A percentile compares a stretch with the other conserved stretches of the same genome.
These are phyloP conservation scores for Drosophila triauraria DNA, from an alignment of 1,140 invertebrate species.

Conservation along the genomic window DNA sequence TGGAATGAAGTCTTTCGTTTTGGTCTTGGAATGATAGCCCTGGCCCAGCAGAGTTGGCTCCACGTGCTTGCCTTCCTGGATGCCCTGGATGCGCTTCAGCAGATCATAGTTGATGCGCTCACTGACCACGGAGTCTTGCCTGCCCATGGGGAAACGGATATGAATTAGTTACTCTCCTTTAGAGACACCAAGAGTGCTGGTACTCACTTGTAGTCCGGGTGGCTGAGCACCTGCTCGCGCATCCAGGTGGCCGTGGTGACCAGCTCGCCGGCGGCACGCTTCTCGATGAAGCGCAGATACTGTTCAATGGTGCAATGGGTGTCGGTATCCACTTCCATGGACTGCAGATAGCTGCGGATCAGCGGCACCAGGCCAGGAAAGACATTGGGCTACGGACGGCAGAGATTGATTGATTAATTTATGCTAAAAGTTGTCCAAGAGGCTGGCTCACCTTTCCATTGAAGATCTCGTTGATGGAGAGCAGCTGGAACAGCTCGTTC, in stretches of 20 bases:
- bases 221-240: conserved; percentile 94
- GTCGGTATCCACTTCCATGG: conserved; percentile 98
- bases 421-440: too few species aligned
- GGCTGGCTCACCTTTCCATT: conserved; percentile 94
- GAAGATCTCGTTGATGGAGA: conserved; percentile 98
- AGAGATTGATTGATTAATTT: background rate
- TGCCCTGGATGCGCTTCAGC: conserved; percentile 90
- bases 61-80: conserved; percentile 89
- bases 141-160: conserved; percentile 25
- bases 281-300: conserved; percentile 97
- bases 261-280: conserved; percentile 94
- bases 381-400: conserved; percentile 86
- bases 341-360: conserved; percentile 96
- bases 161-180: background rate
- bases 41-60: conserved; percentile 92
- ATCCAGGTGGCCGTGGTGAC: conserved; percentile 97
- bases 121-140: conserved; percentile 94
- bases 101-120: conserved; percentile 98
- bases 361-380: conserved; percentile 98
- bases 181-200: background rate
- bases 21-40: conserved; percentile 90
- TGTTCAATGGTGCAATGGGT: conserved; percentile 98
- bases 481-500: conserved; percentile 85
- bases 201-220: conserved; percentile 94
- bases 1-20: conserved; percentile 93